Evolutionary conservation across 1,140 invertebrate genomes (phyloP).

Genomic region (Bradysia coprophila): DNA sequence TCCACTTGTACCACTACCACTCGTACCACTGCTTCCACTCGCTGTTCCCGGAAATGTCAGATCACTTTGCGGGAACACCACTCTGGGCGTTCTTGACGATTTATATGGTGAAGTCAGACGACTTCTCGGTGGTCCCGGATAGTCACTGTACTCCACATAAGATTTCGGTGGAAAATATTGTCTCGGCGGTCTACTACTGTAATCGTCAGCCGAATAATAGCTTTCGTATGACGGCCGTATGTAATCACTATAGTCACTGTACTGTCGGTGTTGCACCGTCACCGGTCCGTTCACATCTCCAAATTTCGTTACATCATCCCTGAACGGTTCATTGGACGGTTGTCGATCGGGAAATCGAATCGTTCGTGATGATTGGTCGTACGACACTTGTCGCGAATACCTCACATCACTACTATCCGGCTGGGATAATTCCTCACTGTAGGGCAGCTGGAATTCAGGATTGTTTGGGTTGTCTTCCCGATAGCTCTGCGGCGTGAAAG

Average conservation of each 20-base stretch:
- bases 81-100: constrained; percentile 29
- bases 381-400: constrained; percentile 9
- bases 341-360: not conserved
- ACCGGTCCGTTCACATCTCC: constrained; percentile 22
- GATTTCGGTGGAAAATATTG: constrained; percentile 17
- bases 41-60: constrained; percentile 26
- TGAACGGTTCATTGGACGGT: constrained; percentile 14
- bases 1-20: constrained; percentile 16
- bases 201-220: not conserved
- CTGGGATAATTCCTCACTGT: constrained; percentile 10
- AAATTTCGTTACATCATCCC: constrained; percentile 23
- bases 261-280: constrained; percentile 14
- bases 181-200: constrained; percentile 8
- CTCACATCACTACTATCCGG: constrained; percentile 12
- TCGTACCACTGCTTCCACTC: constrained; percentile 15
- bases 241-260: constrained; percentile 7
- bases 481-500: constrained; percentile 19
- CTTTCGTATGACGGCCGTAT: not conserved
- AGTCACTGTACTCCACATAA: constrained; percentile 10
- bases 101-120: constrained; percentile 18
- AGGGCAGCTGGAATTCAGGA: constrained; percentile 10
- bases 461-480: constrained; percentile 21
- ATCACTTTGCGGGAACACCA: constrained; percentile 32
- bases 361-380: not conserved
- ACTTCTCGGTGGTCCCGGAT: constrained; percentile 14